phyloP scores from a whole-genome alignment of 2,113 vertebrate species.

The Thunnus thynnus region DNA sequence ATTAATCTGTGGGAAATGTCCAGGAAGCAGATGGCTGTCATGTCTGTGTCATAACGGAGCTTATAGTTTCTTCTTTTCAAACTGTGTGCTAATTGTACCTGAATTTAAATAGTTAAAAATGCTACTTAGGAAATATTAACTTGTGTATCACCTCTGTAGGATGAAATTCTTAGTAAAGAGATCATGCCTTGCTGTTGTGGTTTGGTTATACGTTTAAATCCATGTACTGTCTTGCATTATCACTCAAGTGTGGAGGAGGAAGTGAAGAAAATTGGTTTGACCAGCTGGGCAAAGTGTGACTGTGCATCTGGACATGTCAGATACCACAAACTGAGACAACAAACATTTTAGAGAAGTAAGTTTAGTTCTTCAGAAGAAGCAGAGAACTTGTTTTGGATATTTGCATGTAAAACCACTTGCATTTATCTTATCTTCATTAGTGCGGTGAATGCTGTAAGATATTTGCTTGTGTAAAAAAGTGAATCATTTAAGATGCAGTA shows the following conservation, averaged over 20 bases:
- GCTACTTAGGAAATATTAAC: not conserved
- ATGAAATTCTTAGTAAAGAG: not conserved
- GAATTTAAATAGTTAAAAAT: conserved; percentile 11
- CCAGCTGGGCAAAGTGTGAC: conserved; percentile 16
- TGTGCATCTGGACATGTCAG: not conserved
- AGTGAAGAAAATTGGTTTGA: not conserved
- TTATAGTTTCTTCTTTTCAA: not conserved
- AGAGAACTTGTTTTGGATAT: not conserved
- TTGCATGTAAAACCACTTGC: too few species aligned
- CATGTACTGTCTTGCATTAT: not conserved
- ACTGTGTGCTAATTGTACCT: not conserved
- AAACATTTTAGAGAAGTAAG: not conserved
- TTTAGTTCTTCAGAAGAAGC: not conserved
- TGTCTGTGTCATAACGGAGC: conserved; percentile 25
- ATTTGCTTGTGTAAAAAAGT: not conserved
- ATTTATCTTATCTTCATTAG: not conserved
- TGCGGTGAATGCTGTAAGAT: too few species aligned
- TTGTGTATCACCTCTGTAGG: not conserved
- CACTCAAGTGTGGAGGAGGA: not conserved
- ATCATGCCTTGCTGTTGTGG: not conserved
- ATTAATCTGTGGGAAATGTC: conserved; percentile 68
- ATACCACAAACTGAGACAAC: not conserved
- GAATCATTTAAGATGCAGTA: not conserved
- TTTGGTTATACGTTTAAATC: not conserved
- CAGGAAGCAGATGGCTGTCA: conserved; percentile 73